phyloP scores from a whole-genome alignment of 2,888 invertebrate species.

The Troides aeacus region DNA sequence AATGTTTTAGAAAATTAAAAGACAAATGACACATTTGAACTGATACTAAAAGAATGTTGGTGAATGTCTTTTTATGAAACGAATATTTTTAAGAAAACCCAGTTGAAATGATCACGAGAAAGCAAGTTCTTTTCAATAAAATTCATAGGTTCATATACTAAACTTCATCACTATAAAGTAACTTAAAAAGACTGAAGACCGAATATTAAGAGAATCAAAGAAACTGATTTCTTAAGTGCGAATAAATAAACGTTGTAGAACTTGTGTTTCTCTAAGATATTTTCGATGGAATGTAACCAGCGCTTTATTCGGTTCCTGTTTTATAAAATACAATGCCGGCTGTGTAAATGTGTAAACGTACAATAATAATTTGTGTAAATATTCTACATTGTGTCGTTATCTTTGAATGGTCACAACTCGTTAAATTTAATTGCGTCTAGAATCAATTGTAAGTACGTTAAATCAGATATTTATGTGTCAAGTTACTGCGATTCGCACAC shows the following conservation, averaged over 20 bases:
- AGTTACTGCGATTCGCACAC: conserved; percentile 12
- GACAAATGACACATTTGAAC: no score
- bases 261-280: not conserved
- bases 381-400: conserved; percentile 13
- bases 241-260: not conserved
- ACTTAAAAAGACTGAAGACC: not conserved
- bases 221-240: not conserved
- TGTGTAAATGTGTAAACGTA: conserved; percentile 3
- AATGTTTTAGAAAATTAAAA: no score
- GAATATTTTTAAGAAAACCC: no score
- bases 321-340: not conserved
- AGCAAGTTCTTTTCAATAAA: no score
- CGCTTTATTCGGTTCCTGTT: not conserved
- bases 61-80: no score
- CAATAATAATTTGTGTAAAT: conserved; percentile 8
- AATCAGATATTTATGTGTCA: conserved; percentile 20
- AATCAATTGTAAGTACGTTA: conserved; percentile 25
- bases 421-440: conserved; percentile 23
- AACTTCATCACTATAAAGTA: no score
- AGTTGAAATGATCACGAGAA: no score
- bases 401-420: conserved; percentile 20
- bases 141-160: no score
- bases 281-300: not conserved
- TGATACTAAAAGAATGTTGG: no score
- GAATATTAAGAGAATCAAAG: not conserved